phyloP scores from a whole-genome alignment of 2,113 vertebrate genomes.

The Perca flavescens region DNA sequence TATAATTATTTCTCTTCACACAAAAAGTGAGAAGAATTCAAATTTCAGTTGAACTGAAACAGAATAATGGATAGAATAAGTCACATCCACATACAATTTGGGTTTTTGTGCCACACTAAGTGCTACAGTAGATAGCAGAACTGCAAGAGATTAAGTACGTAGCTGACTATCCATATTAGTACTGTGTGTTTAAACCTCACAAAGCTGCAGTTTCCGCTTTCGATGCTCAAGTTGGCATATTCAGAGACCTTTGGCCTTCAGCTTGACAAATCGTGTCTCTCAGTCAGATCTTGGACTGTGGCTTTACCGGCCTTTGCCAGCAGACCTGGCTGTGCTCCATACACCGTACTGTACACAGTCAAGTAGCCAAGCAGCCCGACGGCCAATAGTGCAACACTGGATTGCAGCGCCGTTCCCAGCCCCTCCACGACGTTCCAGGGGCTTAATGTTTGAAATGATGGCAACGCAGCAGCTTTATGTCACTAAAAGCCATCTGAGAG shows the following conservation, averaged over 20 bases:
- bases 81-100: background rate
- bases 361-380: constrained; percentile 9
- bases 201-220: constrained; percentile 12
- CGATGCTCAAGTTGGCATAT: background rate
- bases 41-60: background rate
- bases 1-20: background rate
- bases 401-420: constrained; percentile 8
- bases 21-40: background rate
- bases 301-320: constrained; percentile 29
- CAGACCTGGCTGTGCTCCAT: constrained; percentile 51
- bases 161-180: background rate
- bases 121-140: background rate
- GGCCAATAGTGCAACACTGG: constrained; percentile 24
- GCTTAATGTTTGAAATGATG: constrained; percentile 62
- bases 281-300: constrained; percentile 29
- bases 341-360: constrained; percentile 10
- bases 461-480: constrained; percentile 67
- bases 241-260: constrained; percentile 35
- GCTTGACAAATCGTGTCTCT: constrained; percentile 20
- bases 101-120: background rate
- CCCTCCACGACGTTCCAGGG: constrained; percentile 33
- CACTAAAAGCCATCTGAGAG: constrained; percentile 57
- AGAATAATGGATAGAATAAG: background rate
- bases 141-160: background rate
- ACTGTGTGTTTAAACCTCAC: background rate